These are phyloP conservation scores for Rattus norvegicus DNA, from an alignment of 2,113 vertebrate species.

Conservation along the genomic window DNA sequence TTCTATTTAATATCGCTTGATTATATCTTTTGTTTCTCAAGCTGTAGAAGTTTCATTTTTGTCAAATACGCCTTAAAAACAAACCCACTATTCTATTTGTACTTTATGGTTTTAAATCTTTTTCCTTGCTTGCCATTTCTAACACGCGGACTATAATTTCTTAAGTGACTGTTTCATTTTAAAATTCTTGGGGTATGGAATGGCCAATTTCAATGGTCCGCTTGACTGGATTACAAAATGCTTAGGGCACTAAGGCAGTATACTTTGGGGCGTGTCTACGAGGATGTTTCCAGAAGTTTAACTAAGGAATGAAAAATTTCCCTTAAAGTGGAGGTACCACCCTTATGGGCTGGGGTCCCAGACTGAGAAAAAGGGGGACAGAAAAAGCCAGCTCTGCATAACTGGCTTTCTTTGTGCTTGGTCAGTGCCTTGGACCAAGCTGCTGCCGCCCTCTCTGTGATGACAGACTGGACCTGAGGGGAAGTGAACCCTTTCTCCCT, in stretches of 20 bases:
- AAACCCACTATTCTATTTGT: neutral
- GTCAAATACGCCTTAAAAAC: neutral
- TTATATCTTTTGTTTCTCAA: slow-evolving; percentile 5
- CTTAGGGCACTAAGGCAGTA: neutral
- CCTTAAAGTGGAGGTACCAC: neutral
- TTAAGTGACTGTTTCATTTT: neutral
- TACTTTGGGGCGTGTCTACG: neutral
- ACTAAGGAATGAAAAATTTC: neutral
- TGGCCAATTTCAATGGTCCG: neutral
- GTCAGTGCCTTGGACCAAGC: too few species aligned
- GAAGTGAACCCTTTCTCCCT: neutral
- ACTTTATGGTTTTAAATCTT: neutral
- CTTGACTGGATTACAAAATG: neutral
- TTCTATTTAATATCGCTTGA: neutral
- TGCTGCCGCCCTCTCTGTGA: too few species aligned
- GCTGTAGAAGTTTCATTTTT: neutral
- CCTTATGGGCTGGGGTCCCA: neutral
- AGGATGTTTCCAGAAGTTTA: neutral
- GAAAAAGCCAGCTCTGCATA: neutral
- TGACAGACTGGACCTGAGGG: neutral
- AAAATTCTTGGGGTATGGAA: neutral
- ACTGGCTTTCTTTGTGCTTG: neutral
- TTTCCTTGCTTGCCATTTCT: neutral
- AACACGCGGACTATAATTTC: neutral
- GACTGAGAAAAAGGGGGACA: neutral